Conservation (phyloP, 2,797 vertebrate species). For the Neomorphus geoffroyi region DNA sequence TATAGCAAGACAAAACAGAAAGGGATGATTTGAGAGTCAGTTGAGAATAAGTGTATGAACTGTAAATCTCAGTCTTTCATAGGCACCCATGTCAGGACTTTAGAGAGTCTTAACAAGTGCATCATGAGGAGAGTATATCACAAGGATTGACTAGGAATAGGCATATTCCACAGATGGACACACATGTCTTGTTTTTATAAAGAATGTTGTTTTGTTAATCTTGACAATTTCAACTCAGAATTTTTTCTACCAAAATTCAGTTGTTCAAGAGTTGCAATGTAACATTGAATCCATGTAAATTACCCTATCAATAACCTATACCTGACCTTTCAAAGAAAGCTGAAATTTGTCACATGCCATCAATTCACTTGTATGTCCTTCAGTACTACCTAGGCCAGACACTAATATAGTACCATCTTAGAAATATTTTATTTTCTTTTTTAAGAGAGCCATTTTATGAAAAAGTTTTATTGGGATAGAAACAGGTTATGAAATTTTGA, state of each 20-base stretch:
- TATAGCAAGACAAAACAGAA: background rate
- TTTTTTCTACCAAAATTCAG: background rate
- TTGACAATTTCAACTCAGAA: background rate
- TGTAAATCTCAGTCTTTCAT: background rate
- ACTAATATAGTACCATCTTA: background rate
- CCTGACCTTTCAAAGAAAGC: background rate
- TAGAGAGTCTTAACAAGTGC: background rate
- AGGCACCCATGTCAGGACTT: background rate
- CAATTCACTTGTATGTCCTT: background rate
- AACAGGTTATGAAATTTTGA: background rate
- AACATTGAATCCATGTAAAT: background rate
- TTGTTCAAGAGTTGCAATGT: background rate
- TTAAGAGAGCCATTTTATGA: background rate
- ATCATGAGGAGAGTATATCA: background rate
- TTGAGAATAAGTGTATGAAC: background rate
- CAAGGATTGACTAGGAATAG: background rate
- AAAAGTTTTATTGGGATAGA: background rate
- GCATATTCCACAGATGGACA: background rate
- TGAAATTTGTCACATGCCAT: background rate
- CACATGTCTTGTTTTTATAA: background rate
- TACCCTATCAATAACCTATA: background rate
- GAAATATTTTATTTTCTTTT: background rate
- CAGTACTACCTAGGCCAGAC: background rate
- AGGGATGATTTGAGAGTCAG: background rate
- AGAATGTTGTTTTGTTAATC: background rate